Evolutionary conservation across 2,888 invertebrate genomes (phyloP).

Genomic region (Apodemia zela): DNA sequence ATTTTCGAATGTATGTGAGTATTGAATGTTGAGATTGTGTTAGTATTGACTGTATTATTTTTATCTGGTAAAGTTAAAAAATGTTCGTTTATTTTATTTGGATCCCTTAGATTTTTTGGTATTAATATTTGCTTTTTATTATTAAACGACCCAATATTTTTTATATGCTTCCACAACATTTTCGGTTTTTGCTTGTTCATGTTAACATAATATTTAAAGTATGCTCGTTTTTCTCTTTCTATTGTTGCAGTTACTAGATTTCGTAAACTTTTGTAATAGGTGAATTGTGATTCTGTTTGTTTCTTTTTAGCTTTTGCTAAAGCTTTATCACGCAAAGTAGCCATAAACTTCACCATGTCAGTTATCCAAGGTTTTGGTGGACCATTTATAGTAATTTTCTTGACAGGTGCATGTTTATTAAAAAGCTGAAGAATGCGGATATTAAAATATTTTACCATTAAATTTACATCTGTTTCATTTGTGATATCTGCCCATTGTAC

Average conservation of each 20-base stretch:
- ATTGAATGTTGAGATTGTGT: background rate
- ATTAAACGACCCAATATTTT: background rate
- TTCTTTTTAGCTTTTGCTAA: conserved; percentile 10
- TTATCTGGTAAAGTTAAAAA: conserved; percentile 21
- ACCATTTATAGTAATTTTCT: conserved; percentile 5
- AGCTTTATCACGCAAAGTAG: conserved; percentile 20
- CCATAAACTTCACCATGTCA: conserved; percentile 21
- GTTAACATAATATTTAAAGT: conserved; percentile 4
- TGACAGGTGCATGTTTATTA: conserved; percentile 21
- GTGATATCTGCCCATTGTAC: conserved; percentile 7
- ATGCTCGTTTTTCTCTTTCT: conserved; percentile 8
- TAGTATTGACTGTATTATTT: background rate
- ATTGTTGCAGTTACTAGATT: conserved; percentile 11
- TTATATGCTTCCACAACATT: background rate
- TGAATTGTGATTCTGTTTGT: background rate
- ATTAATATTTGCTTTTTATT: background rate
- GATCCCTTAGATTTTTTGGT: conserved; percentile 16
- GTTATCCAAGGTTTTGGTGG: conserved; percentile 25
- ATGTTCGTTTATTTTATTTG: conserved; percentile 25
- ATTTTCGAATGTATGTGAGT: conserved; percentile 35
- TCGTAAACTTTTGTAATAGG: conserved; percentile 7
- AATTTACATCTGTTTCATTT: conserved; percentile 9
- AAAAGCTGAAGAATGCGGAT: background rate
- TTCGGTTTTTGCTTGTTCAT: background rate
- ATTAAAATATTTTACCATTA: background rate